A percentile compares a stretch with the other conserved stretches of the same genome.
Evolutionary conservation across 2,888 invertebrate genomes (phyloP).

Genomic region (Drosophila stalkeri): DNA sequence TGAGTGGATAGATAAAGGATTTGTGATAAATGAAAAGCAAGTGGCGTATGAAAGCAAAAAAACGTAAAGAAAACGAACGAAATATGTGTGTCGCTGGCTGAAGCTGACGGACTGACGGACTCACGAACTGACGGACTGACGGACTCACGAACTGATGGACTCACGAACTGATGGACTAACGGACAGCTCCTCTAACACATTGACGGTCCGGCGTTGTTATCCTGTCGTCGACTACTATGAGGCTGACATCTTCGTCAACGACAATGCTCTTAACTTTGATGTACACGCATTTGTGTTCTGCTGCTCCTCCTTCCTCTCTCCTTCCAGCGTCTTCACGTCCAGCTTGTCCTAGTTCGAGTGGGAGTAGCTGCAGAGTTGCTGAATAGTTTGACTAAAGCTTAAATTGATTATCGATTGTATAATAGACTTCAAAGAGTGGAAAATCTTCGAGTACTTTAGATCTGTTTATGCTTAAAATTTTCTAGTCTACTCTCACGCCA

Average conservation of each 20-base stretch:
- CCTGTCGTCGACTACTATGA: conserved; percentile 43
- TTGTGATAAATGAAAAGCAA: conserved; percentile 80
- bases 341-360: conserved; percentile 30
- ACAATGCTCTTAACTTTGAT: conserved; percentile 58
- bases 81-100: conserved; percentile 54
- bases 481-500: no score
- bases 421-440: background rate
- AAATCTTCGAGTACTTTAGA: conserved; percentile 5
- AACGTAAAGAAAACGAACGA: conserved; percentile 47
- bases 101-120: conserved; percentile 9
- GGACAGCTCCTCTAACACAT: conserved; percentile 17
- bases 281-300: conserved; percentile 26
- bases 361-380: conserved; percentile 13
- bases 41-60: conserved; percentile 73
- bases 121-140: conserved; percentile 11
- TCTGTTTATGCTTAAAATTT: background rate
- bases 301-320: background rate
- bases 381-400: conserved; percentile 16
- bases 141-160: conserved; percentile 9
- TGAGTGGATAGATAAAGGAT: conserved; percentile 79
- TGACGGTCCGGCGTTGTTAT: conserved; percentile 34
- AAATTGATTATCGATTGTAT: conserved; percentile 34
- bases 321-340: background rate
- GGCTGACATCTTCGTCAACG: conserved; percentile 67
- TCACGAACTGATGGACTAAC: conserved; percentile 12